Evolutionary conservation across 2,113 vertebrate species (phyloP), one percentile per base, ranked within the genome.

Genomic region (Sturnus vulgaris): DNA sequence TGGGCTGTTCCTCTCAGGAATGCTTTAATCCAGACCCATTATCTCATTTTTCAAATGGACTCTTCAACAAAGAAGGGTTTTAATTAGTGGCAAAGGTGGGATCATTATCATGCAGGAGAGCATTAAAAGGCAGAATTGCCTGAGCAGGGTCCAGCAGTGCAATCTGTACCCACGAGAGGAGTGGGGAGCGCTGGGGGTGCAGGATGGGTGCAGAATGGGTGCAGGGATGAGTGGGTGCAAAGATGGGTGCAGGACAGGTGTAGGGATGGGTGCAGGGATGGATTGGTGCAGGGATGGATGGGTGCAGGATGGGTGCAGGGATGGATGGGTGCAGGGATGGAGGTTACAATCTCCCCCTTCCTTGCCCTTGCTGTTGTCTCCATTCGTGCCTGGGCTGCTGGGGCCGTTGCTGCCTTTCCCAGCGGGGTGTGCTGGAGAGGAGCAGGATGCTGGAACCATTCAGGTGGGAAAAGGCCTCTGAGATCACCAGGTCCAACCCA

Each of bases 21-120:
- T 20, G 21, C 19, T 68, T 35, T 5, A 22, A 70, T 15, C 0
- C 2, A 55, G 12, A 35, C 16, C 61, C 39, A n/a, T 76, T 44
- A 52, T 14, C 57, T 76, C 1, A 17, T 21, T 49, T 56, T 76
- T 44, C 4, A 47, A 87, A 61, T 39, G n/a, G 31, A 7, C n/a
- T 30, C 1, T 10, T 35, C 39, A 59, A 3, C 31, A 37, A 53
- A 76, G 66, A 4, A 25, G 7, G 20, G 28, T 23, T 35, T 93
- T 76, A 71, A 79, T 93, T 19, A 63, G 70, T 31, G 88, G 65
- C 70, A 60, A 47, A 93, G 33, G 80, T 77, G 90, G 57, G 39
- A 19, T 93, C 55, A 2, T 76, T 60, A 30, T 3, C 28, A 24
- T 61, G 42, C 57, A 46, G 11, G 40, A 47, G 61, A 76, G 20